These are phyloP conservation scores for Pygocentrus nattereri DNA, from an alignment of 2,797 vertebrate genomes.

Conservation along the genomic window DNA sequence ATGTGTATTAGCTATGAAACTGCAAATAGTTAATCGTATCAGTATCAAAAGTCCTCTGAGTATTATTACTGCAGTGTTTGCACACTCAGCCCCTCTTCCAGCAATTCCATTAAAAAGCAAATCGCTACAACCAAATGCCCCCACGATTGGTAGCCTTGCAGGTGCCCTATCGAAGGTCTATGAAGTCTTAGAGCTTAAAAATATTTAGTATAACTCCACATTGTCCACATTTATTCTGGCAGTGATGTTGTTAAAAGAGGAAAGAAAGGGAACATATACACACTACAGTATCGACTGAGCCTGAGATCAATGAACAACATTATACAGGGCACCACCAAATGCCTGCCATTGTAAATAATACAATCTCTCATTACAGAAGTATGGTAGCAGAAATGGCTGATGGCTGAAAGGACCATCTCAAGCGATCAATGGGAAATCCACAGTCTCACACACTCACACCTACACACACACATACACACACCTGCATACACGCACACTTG, in stretches of 20 bases:
- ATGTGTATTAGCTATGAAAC: too few species aligned
- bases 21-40: too few species aligned
- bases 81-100: too few species aligned
- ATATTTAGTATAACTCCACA: not conserved
- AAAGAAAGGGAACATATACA: slow-evolving; percentile 15
- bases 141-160: not conserved
- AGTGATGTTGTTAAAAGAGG: not conserved
- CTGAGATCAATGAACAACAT: slow-evolving; percentile 37
- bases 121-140: not conserved
- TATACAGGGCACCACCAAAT: slow-evolving; percentile 16
- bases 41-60: too few species aligned
- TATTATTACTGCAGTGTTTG: too few species aligned
- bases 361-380: slow-evolving; percentile 27
- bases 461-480: not conserved
- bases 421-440: slow-evolving; percentile 23
- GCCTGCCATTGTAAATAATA: slow-evolving; percentile 39
- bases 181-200: not conserved
- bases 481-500: not conserved
- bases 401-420: not conserved
- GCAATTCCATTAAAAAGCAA: too few species aligned
- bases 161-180: not conserved
- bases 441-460: not conserved
- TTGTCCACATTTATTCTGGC: not conserved
- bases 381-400: slow-evolving; percentile 3
- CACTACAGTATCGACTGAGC: slow-evolving; percentile 7